Conservation (phyloP, 2,113 vertebrate species). For the Hepsetus odoe region DNA sequence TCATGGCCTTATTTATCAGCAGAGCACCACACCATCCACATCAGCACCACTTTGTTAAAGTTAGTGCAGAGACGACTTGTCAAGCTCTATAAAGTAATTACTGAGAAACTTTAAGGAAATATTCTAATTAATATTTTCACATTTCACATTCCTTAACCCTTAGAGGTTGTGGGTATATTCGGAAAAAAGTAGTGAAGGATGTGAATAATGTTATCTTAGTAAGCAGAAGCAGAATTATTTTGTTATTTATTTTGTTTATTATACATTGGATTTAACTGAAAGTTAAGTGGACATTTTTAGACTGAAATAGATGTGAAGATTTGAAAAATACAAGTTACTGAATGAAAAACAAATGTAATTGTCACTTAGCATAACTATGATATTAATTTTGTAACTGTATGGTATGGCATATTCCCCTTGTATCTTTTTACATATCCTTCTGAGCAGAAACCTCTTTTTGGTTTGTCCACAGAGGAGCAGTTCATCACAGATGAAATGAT, state of each 20-base stretch:
- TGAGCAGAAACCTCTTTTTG: neutral
- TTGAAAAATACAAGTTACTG: too few relatives aligned
- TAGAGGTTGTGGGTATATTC: neutral
- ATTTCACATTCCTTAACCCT: neutral
- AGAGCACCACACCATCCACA: neutral
- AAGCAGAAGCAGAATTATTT: too few relatives aligned
- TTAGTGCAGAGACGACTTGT: neutral
- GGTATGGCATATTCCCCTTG: too few relatives aligned
- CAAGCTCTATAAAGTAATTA: neutral
- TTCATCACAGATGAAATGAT: constrained; percentile 85
- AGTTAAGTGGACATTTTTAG: too few relatives aligned
- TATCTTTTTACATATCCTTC: neutral
- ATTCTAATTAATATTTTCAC: neutral
- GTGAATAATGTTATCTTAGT: too few relatives aligned
- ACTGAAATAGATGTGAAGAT: too few relatives aligned
- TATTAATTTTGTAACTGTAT: too few relatives aligned
- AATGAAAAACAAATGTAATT: too few relatives aligned
- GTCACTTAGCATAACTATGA: too few relatives aligned
- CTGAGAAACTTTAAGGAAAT: neutral
- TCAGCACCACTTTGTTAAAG: neutral
- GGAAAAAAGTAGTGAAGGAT: too few relatives aligned
- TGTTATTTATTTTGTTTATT: too few relatives aligned
- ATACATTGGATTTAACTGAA: too few relatives aligned
- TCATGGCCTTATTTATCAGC: constrained; percentile 18
- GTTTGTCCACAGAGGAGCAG: constrained; percentile 82